Evolutionary conservation across 1,140 invertebrate genomes (phyloP).

Genomic region (Oryzaephilus surinamensis): DNA sequence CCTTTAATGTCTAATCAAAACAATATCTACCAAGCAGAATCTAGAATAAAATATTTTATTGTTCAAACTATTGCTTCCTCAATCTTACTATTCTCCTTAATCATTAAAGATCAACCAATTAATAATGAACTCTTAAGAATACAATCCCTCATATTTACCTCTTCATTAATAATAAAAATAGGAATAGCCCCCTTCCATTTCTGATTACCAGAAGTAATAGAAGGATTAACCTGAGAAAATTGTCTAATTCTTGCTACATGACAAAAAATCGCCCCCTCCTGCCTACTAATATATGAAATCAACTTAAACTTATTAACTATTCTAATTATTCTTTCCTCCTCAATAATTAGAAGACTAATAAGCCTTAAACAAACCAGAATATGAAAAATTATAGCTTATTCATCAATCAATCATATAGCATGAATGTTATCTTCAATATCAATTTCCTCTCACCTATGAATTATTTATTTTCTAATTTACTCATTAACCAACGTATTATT

Average conservation of each 20-base stretch:
- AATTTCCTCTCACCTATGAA: conserved; percentile 35
- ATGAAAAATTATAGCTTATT: conserved; percentile 42
- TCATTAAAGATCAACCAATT: too few species aligned
- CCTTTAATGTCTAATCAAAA: conserved; percentile 37
- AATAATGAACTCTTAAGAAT: conserved; percentile 33
- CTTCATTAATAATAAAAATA: conserved; percentile 37
- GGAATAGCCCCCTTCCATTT: conserved; percentile 39
- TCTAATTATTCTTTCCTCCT: conserved; percentile 33
- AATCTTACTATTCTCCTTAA: conserved; percentile 37
- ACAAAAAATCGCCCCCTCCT: conserved; percentile 43
- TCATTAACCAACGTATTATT: conserved; percentile 32
- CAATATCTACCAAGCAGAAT: conserved; percentile 37
- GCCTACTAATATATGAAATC: conserved; percentile 31
- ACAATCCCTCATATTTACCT: conserved; percentile 24
- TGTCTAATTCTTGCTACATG: conserved; percentile 39
- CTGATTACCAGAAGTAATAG: conserved; percentile 40
- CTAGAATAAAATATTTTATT: conserved; percentile 42
- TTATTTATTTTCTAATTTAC: conserved; percentile 38
- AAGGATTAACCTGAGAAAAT: conserved; percentile 37
- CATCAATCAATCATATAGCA: conserved; percentile 43
- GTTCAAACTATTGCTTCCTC: conserved; percentile 39
- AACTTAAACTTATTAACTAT: conserved; percentile 25
- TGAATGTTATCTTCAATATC: conserved; percentile 38
- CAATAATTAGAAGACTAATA: conserved; percentile 27
- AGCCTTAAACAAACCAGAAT: conserved; percentile 41